Percentiles rank a stretch among this genome's conserved stretches.
Evolutionary conservation across 2,888 invertebrate species (phyloP).

Genomic region (Protonemura montana): DNA sequence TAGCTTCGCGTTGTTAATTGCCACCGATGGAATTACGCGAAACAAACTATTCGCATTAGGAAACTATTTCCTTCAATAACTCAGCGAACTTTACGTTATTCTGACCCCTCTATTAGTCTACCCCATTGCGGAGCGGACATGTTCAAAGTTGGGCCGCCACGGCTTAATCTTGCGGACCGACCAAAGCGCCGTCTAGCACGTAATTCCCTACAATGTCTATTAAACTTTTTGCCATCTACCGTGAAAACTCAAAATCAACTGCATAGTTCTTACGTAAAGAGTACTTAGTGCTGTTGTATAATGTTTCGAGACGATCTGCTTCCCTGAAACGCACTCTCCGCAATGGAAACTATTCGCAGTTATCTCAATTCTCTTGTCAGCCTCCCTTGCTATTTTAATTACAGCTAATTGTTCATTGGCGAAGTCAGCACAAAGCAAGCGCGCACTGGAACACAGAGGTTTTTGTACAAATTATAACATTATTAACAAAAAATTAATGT

Average conservation of each 20-base stretch:
- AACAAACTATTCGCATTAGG: not conserved
- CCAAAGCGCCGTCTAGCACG: not conserved
- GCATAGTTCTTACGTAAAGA: not conserved
- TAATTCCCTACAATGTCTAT: not conserved
- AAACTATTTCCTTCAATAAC: slow-evolving; percentile 12
- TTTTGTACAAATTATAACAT: not conserved
- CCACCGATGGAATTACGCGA: not conserved
- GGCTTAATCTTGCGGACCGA: not conserved
- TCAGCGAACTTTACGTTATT: not conserved
- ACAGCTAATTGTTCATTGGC: not conserved
- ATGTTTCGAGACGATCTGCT: not conserved
- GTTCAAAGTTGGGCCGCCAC: not conserved
- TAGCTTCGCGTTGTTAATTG: not conserved
- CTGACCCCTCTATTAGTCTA: not conserved
- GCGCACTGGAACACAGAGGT: not conserved
- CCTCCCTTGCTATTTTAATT: not conserved
- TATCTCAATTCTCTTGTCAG: not conserved
- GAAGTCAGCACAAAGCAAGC: not conserved
- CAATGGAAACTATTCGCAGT: not conserved
- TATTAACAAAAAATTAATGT: not conserved
- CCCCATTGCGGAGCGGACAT: not conserved
- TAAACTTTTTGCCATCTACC: not conserved
- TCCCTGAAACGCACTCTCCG: not conserved
- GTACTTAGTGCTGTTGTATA: not conserved
- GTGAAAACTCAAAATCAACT: not conserved